phyloP scores from a whole-genome alignment of 2,797 vertebrate species.

The Falco cherrug region DNA sequence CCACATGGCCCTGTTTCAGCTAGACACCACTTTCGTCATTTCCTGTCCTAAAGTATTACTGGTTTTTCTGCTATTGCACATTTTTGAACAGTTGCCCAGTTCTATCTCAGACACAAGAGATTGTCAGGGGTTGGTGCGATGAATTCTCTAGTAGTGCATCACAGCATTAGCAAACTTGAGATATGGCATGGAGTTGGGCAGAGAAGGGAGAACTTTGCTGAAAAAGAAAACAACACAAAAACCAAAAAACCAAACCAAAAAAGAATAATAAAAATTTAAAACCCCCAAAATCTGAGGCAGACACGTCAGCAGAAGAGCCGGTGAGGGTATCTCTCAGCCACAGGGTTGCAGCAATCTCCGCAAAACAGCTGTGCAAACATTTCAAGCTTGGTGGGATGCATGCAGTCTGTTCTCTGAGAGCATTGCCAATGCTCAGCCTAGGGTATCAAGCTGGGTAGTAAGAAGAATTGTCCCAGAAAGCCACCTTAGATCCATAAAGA shows the following conservation, averaged over 20 bases:
- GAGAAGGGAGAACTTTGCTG: background rate
- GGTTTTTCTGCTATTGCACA: background rate
- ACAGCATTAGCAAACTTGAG: background rate
- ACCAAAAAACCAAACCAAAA: no score
- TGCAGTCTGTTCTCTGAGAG: background rate
- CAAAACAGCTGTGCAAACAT: conserved; percentile 28
- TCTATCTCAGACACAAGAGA: background rate
- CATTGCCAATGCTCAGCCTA: background rate
- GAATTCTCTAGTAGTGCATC: background rate
- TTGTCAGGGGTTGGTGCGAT: background rate
- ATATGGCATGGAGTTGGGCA: rapidly evolving
- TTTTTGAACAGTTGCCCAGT: background rate
- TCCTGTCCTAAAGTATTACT: background rate
- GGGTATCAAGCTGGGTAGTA: background rate
- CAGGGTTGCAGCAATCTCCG: background rate
- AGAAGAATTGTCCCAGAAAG: background rate
- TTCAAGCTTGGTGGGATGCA: background rate
- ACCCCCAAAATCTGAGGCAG: background rate
- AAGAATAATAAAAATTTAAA: no score
- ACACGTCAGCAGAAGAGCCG: background rate
- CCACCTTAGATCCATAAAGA: background rate
- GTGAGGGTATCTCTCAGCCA: background rate
- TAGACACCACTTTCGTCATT: background rate
- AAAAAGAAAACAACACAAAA: background rate
- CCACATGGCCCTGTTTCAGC: background rate